These are phyloP conservation scores for Pristionchus arcanus DNA, from an alignment of 2,888 invertebrate species.

Conservation along the genomic window DNA sequence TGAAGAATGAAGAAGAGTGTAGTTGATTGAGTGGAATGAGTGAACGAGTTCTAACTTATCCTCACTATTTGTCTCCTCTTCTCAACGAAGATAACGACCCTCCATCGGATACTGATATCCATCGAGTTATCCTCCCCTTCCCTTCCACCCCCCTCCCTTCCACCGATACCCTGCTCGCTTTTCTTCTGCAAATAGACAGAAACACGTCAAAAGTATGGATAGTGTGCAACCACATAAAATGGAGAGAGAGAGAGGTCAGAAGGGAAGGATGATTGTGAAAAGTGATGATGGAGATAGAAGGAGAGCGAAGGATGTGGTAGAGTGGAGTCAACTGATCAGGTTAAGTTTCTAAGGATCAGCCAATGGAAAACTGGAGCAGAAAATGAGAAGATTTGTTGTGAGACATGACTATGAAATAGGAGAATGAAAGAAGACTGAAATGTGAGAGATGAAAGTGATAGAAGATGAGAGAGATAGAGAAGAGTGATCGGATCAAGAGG, in stretches of 20 bases:
- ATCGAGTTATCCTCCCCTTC: not conserved
- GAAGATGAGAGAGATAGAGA: not conserved
- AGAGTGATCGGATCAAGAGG: not conserved
- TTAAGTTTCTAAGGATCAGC: not conserved
- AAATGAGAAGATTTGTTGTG: not conserved
- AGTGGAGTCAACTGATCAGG: not conserved
- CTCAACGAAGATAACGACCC: not conserved
- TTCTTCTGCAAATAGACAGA: constrained; percentile 40
- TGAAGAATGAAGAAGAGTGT: constrained; percentile 9
- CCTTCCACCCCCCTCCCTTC: not conserved
- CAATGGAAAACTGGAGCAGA: not conserved
- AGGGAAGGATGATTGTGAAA: not conserved
- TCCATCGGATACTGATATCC: constrained; percentile 28
- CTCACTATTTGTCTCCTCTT: not conserved
- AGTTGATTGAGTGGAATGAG: not conserved
- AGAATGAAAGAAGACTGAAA: not conserved
- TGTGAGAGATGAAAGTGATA: constrained; percentile 14
- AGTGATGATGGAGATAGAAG: not conserved
- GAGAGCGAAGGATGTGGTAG: too few relatives aligned
- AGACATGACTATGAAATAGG: not conserved
- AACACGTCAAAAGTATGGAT: constrained; percentile 36
- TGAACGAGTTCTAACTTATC: not conserved
- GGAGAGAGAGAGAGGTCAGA: not conserved
- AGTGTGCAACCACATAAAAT: constrained; percentile 14
- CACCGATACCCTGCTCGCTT: not conserved